phyloP scores from a whole-genome alignment of 2,888 invertebrate species.

The Eledona agricola region DNA sequence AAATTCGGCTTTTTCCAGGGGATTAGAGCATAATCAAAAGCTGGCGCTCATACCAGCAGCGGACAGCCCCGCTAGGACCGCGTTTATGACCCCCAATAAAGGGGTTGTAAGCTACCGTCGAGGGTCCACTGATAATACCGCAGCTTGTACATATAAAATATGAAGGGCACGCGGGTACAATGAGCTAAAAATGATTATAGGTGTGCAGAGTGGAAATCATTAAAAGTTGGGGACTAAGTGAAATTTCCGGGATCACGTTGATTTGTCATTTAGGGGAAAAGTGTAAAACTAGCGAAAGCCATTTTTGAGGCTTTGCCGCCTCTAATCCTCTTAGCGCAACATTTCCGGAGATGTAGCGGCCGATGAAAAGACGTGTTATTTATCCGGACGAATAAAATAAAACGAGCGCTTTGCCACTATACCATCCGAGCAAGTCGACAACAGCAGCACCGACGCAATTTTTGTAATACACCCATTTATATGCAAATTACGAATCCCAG shows the following conservation, averaged over 20 bases:
- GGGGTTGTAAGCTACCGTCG: constrained; percentile 44
- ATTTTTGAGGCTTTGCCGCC: constrained; percentile 31
- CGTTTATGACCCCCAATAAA: constrained; percentile 51
- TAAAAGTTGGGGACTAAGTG: constrained; percentile 18
- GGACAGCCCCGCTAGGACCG: constrained; percentile 44
- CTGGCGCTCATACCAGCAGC: constrained; percentile 26
- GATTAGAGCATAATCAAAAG: constrained; percentile 43
- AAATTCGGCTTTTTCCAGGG: constrained; percentile 36
- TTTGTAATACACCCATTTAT: constrained; percentile 56
- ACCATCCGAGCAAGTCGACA: constrained; percentile 36
- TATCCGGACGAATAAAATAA: constrained; percentile 29
- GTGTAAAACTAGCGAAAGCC: constrained; percentile 25
- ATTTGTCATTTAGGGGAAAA: constrained; percentile 25
- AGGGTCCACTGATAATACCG: constrained; percentile 50
- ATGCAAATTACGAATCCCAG: constrained; percentile 48
- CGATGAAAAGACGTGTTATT: constrained; percentile 27
- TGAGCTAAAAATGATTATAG: constrained; percentile 48
- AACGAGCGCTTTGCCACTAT: constrained; percentile 18
- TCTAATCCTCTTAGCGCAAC: constrained; percentile 37
- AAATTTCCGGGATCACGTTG: constrained; percentile 17
- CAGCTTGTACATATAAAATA: constrained; percentile 50
- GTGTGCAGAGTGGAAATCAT: constrained; percentile 24
- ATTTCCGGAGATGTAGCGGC: constrained; percentile 32
- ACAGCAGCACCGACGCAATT: constrained; percentile 51
- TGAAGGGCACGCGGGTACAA: constrained; percentile 48